Conservation (phyloP, 2,113 vertebrate species). For the Pelvicachromis taeniatus region DNA sequence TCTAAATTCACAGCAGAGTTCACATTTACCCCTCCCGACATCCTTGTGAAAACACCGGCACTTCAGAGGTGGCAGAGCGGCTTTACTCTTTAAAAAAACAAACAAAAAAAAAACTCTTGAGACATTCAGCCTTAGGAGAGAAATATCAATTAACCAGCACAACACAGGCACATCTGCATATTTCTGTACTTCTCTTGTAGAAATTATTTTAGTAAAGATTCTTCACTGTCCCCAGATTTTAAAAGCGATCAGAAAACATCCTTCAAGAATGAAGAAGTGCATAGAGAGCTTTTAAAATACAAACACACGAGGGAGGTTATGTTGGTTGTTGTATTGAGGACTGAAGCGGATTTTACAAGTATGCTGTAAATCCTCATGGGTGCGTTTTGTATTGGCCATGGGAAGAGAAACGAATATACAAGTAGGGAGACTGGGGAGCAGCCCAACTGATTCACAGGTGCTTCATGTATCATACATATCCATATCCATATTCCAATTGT, state of each 20-base stretch:
- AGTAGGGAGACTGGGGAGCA: neutral
- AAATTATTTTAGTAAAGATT: neutral
- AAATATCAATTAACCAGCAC: neutral
- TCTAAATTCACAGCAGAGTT: neutral
- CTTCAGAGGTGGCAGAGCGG: neutral
- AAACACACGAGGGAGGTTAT: neutral
- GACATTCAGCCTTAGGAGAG: neutral
- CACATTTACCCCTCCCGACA: neutral
- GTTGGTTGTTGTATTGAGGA: neutral
- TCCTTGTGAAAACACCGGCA: neutral
- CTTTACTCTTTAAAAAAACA: neutral
- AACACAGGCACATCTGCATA: neutral
- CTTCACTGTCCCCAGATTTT: neutral
- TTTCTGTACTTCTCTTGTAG: neutral
- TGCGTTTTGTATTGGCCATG: neutral
- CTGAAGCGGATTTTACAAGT: neutral
- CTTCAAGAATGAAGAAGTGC: constrained; percentile 1
- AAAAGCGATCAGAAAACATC: constrained; percentile 11
- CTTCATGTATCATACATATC: neutral
- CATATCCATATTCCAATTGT: too few relatives aligned
- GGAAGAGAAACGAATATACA: neutral
- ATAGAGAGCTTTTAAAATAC: constrained; percentile 11
- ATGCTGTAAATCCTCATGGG: neutral
- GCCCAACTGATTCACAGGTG: neutral
- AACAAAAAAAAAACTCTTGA: neutral